phyloP scores from a whole-genome alignment of 2,113 vertebrate genomes.

The Opisthocomus hoazin region DNA sequence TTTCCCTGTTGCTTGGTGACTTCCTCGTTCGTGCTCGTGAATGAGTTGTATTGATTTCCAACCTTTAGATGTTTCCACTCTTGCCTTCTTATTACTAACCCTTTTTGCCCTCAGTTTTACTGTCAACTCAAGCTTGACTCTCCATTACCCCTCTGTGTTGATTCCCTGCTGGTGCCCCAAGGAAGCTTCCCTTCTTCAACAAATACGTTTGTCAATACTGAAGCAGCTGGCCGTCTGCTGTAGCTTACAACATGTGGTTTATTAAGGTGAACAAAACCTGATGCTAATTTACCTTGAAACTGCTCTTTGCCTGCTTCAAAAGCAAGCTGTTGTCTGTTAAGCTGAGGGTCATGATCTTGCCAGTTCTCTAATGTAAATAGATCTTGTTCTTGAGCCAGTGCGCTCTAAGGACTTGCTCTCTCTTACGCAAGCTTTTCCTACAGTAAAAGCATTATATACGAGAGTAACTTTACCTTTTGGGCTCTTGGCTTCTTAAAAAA shows the following conservation, averaged over 20 bases:
- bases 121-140: rapidly evolving
- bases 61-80: neutral
- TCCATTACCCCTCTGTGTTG: neutral
- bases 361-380: neutral
- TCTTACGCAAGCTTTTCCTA: neutral
- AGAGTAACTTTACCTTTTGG: neutral
- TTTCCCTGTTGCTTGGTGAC: neutral
- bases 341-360: neutral
- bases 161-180: neutral
- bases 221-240: neutral
- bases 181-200: neutral
- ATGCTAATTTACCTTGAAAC: neutral
- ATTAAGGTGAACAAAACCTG: neutral
- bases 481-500: neutral
- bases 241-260: neutral
- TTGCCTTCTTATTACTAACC: neutral
- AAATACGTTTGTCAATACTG: neutral
- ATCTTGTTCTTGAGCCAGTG: neutral
- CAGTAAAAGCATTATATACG: neutral
- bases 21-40: neutral
- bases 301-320: neutral
- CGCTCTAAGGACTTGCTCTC: neutral
- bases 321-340: neutral
- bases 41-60: neutral
- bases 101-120: neutral